Evolutionary conservation across 2,797 vertebrate species (phyloP), one percentile per base, ranked within the genome.

Genomic region (Coccyzus lansbergi): DNA sequence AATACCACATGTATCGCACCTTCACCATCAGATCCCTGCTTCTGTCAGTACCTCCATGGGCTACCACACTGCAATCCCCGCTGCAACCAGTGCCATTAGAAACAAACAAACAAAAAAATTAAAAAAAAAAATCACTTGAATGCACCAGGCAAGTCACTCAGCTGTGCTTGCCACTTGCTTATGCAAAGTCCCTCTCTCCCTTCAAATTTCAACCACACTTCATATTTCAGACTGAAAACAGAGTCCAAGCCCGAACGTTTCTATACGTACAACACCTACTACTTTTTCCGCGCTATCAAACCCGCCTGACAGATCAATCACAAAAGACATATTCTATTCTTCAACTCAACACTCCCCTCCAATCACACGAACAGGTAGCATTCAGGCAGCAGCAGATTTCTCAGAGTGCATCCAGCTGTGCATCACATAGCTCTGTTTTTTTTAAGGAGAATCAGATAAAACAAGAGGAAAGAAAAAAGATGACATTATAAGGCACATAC

Each of bases 1-100:
- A 96, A 92, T 95, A 96, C 96, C 93, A 96, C 96, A 94, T 96
- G 90, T 94, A 96, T 96, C 86, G 49, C 96, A 96, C 96, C 96
- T 96, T 96, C 94, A 93, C 93, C 95, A 96, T 83, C 92, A 94
- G 95, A 96, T 96, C 94, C 81, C 20, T 94, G 90, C 94, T 96
- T 94, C 95, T 96, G 96, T 95, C 95, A 96, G 80, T 96, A 96
- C 96, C 95, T 96, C 94, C 90, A 94, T 1, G 13, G 94, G 90
- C 93, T 96, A 96, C 93, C 88, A 91, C 48, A 1, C 95, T 74
- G 76, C 91, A 90, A 56, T 96, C 93, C 88, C 70, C 91, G 79
- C 83, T 92, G 90, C 86, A 92, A 76, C 77, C 83, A 91, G 77
- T 4, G 0, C 76, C 91, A 90, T 83, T 79, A 94, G 83, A 91